A percentile compares a stretch with the other conserved stretches of the same genome.
These are phyloP conservation scores for Eupsilia transversa DNA, from an alignment of 2,888 invertebrate genomes.

Conservation along the genomic window DNA sequence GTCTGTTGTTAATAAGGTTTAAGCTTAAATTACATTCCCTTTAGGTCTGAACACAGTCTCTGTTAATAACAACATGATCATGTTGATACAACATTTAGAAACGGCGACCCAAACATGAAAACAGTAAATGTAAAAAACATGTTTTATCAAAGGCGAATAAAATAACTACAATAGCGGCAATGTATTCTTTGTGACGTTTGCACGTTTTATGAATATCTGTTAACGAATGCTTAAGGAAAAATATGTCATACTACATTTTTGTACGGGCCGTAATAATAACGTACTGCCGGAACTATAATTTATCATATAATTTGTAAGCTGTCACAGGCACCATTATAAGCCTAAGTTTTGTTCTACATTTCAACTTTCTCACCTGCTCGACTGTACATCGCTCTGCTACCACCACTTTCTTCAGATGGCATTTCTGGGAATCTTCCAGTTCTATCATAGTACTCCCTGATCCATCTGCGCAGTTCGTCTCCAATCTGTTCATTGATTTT, in stretches of 20 bases:
- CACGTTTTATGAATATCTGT: background rate
- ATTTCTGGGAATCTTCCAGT: slow-evolving; percentile 97
- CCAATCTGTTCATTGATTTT: slow-evolving; percentile 96
- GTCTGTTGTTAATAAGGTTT: background rate
- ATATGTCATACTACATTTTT: background rate
- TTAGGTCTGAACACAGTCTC: no score
- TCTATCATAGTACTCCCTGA: slow-evolving; percentile 94
- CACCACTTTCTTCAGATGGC: slow-evolving; percentile 97
- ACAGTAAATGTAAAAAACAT: background rate
- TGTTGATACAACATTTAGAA: background rate
- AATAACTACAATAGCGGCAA: background rate
- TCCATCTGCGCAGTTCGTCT: slow-evolving; percentile 96
- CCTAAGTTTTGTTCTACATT: background rate
- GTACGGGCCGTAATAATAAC: background rate
- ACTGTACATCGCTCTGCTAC: slow-evolving; percentile 95
- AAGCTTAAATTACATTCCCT: background rate
- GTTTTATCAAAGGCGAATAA: background rate
- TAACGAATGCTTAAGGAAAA: background rate
- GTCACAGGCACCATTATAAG: background rate
- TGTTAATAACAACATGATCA: background rate
- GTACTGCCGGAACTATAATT: background rate
- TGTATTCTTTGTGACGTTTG: background rate
- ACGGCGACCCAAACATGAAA: background rate
- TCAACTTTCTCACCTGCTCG: slow-evolving; percentile 91
- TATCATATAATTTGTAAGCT: background rate